phyloP scores from a whole-genome alignment of 2,113 vertebrate species.

The Osmerus eperlanus region DNA sequence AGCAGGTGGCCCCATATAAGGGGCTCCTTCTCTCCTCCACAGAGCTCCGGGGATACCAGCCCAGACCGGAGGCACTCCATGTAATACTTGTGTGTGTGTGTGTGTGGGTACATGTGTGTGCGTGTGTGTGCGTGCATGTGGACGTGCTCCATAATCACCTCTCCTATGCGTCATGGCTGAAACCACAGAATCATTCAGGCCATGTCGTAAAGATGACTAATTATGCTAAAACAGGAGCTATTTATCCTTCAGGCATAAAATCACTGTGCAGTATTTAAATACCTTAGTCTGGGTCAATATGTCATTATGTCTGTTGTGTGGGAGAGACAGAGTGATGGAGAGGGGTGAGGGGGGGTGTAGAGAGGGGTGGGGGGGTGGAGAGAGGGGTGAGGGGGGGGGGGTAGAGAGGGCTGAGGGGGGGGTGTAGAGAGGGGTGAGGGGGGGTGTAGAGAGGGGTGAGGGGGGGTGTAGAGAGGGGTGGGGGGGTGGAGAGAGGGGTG shows the following conservation, averaged over 20 bases:
- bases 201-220: constrained; percentile 30
- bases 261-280: constrained; percentile 42
- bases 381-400: neutral
- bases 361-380: neutral
- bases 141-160: too few relatives aligned
- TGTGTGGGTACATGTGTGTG: neutral
- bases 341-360: neutral
- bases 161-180: neutral
- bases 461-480: neutral
- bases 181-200: constrained; percentile 24
- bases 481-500: too few relatives aligned
- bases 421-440: neutral
- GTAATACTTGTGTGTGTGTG: neutral
- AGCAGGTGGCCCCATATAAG: too few relatives aligned
- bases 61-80: too few relatives aligned
- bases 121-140: neutral
- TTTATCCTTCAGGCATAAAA: constrained; percentile 36
- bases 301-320: constrained; percentile 37
- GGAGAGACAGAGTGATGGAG: neutral
- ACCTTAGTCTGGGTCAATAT: constrained; percentile 39
- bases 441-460: neutral
- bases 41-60: too few relatives aligned
- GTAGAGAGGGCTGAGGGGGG: neutral
- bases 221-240: constrained; percentile 35
- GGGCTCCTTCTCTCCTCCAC: too few relatives aligned